These are phyloP conservation scores for Pachypeltis micranthus DNA, from an alignment of 1,140 invertebrate genomes.

Conservation along the genomic window DNA sequence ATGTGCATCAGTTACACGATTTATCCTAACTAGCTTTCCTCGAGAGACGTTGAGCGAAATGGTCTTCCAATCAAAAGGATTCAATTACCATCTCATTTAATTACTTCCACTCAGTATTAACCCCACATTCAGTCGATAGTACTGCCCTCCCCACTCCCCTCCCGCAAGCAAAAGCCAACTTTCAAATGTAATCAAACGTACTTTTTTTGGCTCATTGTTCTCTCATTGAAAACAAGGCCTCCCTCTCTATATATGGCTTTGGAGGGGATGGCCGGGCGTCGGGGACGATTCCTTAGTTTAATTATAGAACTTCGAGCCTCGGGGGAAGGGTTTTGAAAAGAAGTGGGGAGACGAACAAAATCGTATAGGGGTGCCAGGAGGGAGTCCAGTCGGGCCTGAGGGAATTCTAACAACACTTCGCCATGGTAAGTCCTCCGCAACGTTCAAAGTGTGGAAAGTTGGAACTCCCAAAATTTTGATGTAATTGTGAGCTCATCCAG, in stretches of 20 bases:
- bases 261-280: background rate
- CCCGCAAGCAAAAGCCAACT: no score
- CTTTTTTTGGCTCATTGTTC: no score
- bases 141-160: no score
- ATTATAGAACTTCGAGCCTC: background rate
- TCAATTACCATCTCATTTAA: no score
- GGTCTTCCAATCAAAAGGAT: no score
- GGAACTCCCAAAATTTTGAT: background rate
- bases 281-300: background rate
- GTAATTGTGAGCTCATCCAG: no score
- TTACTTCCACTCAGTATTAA: no score
- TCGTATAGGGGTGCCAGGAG: background rate
- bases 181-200: no score
- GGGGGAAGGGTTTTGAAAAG: background rate
- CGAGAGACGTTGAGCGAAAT: no score
- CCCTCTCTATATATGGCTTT: conserved; percentile 14
- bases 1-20: no score
- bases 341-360: conserved; percentile 10
- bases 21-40: no score
- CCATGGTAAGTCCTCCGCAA: conserved; percentile 11
- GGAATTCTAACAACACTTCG: conserved; percentile 9
- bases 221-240: background rate
- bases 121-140: no score
- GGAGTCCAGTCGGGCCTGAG: conserved; percentile 8
- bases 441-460: background rate